Evolutionary conservation across 1,140 invertebrate species (phyloP).

Genomic region (Formica selysi): DNA sequence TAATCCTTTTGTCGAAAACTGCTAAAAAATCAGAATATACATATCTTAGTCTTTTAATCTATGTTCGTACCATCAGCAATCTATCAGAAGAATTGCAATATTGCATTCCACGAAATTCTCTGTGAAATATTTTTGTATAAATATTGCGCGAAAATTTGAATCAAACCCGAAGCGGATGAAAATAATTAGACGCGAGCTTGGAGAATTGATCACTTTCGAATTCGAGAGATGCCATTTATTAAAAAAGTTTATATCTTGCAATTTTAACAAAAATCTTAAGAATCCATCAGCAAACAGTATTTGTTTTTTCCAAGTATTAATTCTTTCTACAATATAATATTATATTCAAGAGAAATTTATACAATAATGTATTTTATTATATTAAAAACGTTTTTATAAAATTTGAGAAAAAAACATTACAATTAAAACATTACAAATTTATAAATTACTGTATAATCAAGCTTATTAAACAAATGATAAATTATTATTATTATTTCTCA

Average conservation of each 20-base stretch:
- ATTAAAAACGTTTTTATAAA: not conserved
- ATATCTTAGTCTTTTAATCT: slow-evolving; percentile 38
- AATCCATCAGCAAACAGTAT: slow-evolving; percentile 15
- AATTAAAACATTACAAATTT: slow-evolving; percentile 2
- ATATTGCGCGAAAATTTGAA: slow-evolving; percentile 35
- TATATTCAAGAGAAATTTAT: not conserved
- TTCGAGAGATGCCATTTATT: slow-evolving; percentile 17
- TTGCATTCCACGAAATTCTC: slow-evolving; percentile 45
- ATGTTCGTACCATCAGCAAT: slow-evolving; percentile 33
- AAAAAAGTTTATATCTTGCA: slow-evolving; percentile 51
- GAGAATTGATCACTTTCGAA: slow-evolving; percentile 33
- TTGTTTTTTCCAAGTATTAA: not conserved
- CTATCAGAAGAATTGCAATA: slow-evolving; percentile 43
- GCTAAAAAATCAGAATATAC: not conserved
- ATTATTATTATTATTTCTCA: not conserved
- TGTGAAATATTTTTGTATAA: slow-evolving; percentile 21
- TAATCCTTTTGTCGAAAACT: not conserved
- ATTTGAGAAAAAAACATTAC: not conserved
- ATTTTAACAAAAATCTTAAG: slow-evolving; percentile 8
- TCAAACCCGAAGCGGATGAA: slow-evolving; percentile 6
- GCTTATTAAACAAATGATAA: slow-evolving; percentile 9
- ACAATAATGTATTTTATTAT: not conserved
- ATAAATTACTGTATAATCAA: not conserved
- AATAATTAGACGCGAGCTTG: slow-evolving; percentile 52
- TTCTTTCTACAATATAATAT: not conserved